Conservation (phyloP, 2,113 vertebrate species). For the Thamnophis sirtalis region DNA sequence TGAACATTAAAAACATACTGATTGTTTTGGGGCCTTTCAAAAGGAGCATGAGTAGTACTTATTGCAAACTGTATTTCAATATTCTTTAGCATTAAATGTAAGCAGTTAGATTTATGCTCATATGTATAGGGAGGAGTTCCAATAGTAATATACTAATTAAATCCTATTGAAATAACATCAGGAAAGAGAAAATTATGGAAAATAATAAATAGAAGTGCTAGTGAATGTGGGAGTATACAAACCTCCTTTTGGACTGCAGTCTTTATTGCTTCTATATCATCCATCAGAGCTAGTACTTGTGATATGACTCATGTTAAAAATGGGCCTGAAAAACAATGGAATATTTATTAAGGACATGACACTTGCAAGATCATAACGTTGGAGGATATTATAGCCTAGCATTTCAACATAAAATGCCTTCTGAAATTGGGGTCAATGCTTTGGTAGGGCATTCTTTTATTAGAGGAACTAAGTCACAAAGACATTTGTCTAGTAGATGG, state of each 20-base stretch:
- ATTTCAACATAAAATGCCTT: background rate
- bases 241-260: background rate
- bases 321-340: background rate
- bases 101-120: background rate
- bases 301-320: background rate
- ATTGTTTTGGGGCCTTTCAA: background rate
- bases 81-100: background rate
- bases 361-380: background rate
- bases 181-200: background rate
- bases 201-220: background rate
- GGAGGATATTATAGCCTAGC: background rate
- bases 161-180: background rate
- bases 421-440: background rate
- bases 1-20: background rate
- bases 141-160: background rate
- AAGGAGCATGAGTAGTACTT: background rate
- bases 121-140: background rate
- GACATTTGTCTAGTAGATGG: background rate
- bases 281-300: background rate
- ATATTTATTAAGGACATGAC: background rate
- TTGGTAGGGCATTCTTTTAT: background rate
- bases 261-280: background rate
- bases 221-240: background rate
- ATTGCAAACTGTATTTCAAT: background rate
- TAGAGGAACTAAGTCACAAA: background rate